Evolutionary conservation across 2,888 invertebrate genomes (phyloP).

Genomic region (Pelosia muscerda): DNA sequence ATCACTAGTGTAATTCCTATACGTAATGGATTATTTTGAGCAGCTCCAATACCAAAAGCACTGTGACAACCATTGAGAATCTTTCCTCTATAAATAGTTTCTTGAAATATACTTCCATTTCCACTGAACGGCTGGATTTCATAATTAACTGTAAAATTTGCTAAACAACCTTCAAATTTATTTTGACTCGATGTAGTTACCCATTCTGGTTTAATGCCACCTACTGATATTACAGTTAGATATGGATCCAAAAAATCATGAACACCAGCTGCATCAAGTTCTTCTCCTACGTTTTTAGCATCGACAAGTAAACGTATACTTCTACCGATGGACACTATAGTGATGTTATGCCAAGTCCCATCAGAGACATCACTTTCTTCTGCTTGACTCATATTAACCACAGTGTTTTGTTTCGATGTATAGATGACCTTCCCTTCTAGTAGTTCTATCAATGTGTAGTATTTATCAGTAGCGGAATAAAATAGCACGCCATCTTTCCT

Average conservation of each 20-base stretch:
- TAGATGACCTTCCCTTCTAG: slow-evolving; percentile 92
- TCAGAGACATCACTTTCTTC: slow-evolving; percentile 89
- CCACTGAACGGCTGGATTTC: slow-evolving; percentile 96
- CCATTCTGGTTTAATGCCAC: slow-evolving; percentile 90
- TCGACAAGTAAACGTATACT: slow-evolving; percentile 92
- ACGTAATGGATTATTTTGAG: slow-evolving; percentile 94
- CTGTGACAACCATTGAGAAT: slow-evolving; percentile 92
- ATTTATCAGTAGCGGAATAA: slow-evolving; percentile 94
- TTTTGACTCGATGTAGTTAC: slow-evolving; percentile 85
- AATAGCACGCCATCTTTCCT: slow-evolving; percentile 93
- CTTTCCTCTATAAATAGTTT: slow-evolving; percentile 90
- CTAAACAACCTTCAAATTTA: slow-evolving; percentile 95
- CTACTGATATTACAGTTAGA: slow-evolving; percentile 92
- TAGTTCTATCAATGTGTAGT: slow-evolving; percentile 94
- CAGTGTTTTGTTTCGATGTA: slow-evolving; percentile 91
- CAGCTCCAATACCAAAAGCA: slow-evolving; percentile 91
- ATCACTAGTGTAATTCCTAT: slow-evolving; percentile 97
- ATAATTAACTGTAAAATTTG: slow-evolving; percentile 95
- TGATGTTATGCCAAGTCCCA: slow-evolving; percentile 96
- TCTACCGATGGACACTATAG: slow-evolving; percentile 90
- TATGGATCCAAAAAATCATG: slow-evolving; percentile 98
- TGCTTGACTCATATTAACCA: slow-evolving; percentile 93
- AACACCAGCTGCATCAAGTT: slow-evolving; percentile 94
- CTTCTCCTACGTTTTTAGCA: slow-evolving; percentile 91
- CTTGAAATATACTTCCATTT: slow-evolving; percentile 93